Base-by-base conservation (phyloP, 2,888 invertebrate genomes). In the Dryomyza anilis region DNA sequence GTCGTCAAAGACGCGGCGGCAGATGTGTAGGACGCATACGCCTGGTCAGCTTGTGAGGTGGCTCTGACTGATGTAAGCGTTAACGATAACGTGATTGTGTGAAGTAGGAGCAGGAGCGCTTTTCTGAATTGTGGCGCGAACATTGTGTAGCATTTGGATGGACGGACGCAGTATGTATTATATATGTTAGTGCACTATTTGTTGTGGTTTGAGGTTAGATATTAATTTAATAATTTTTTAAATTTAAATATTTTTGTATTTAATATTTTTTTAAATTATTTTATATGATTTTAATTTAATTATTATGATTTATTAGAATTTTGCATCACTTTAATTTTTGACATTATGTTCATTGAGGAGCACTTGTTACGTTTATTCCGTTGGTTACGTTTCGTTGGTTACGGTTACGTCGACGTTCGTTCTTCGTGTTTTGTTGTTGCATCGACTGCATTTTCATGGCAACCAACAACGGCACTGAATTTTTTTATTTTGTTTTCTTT, bases 391-490 rank as follows among this genome's bases (percentile, higher is more conserved):
- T n/a, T 57, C 43, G 23, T 52, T 27, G 52, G 59, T 56, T 14
- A 7, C 45, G 63, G 62, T 67, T 66, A 29, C 65, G 69, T 53
- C 64, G 57, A 39, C 67, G 55, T 65, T 36, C 50, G 70, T 71
- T 27, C 61, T 73, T 74, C 71, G 70, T 72, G n/a, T 74, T 66
- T 23, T 66, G 58, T 23, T 57, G 61, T 59, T 57, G 46, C 52
- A 60, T 33, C 60, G 72, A 73, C 67, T 76, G 74, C 73, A 75
- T 76, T 74, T 71, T 77, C 77, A 76, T 77, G 76, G 76, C 74
- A 78, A 77, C 77, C 64, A 68, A 68, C 56, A 59, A 55, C 55
- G 27, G 55, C 25, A 52, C 43, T 7, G 29, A 62, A 45, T 25
- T 56, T 21, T 19, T 39, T 5, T 56, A 56, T 25, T 57, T 25